Conservation (phyloP, 2,797 vertebrate species). For the Pangasius krempfi region DNA sequence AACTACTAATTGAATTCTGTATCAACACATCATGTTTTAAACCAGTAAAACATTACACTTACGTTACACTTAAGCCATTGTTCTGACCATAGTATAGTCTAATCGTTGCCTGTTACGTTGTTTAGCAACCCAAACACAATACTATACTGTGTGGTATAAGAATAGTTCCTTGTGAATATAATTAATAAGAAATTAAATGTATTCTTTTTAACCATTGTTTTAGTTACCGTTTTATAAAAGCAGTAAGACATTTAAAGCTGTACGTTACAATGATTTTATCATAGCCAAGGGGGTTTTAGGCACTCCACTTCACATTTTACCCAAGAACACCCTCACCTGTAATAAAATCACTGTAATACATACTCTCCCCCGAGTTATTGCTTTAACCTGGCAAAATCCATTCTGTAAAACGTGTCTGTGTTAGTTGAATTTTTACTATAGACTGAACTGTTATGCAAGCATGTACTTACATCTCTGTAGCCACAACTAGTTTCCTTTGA, state of each 20-base stretch:
- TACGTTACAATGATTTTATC: not conserved
- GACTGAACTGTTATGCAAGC: not conserved
- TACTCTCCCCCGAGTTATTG: not conserved
- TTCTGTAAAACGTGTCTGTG: not conserved
- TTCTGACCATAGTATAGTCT: not conserved
- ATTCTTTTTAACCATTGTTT: not conserved
- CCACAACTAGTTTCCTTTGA: not conserved
- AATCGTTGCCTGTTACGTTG: not conserved
- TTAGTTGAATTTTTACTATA: not conserved
- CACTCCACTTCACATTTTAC: not conserved
- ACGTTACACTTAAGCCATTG: not conserved
- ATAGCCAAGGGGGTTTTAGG: not conserved
- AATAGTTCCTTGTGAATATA: not conserved
- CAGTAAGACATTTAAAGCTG: not conserved
- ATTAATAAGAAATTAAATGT: not conserved
- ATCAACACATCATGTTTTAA: not conserved
- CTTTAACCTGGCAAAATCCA: not conserved
- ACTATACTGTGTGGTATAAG: not conserved
- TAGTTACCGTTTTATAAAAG: not conserved
- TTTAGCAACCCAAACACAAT: not conserved
- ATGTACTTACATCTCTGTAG: not conserved
- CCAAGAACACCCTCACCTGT: not conserved
- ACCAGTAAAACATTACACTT: not conserved
- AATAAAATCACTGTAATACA: not conserved
- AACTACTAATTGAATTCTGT: not conserved